A percentile compares a stretch with the other conserved stretches of the same genome.
phyloP scores from a whole-genome alignment of 2,888 invertebrate genomes.

The Zygothrica quintamaculata region DNA sequence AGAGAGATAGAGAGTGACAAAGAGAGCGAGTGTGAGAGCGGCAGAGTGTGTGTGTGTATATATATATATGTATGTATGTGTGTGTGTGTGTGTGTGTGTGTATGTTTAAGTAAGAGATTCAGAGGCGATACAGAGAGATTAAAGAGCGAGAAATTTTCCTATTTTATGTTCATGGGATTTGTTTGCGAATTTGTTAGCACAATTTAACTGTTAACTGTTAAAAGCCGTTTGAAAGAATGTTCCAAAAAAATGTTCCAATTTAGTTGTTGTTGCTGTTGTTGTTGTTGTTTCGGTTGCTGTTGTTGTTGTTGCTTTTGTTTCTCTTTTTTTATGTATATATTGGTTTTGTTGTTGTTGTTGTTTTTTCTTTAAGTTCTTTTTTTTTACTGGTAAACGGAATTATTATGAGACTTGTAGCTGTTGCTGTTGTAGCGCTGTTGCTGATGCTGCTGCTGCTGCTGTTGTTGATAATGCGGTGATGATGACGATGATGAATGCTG shows the following conservation, averaged over 20 bases:
- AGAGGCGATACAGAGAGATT: too few relatives aligned
- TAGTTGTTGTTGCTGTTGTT: conserved; percentile 42
- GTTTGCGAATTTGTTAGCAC: conserved; percentile 69
- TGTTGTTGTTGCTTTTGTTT: conserved; percentile 24
- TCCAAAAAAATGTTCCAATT: conserved; percentile 68
- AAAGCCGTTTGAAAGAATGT: conserved; percentile 73
- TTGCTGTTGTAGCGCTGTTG: conserved; percentile 76
- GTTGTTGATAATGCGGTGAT: conserved; percentile 49
- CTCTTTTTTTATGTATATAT: conserved; percentile 54
- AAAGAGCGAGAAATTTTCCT: conserved; percentile 31
- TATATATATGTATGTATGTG: too few relatives aligned
- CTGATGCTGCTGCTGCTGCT: conserved; percentile 59
- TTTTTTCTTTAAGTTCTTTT: conserved; percentile 11
- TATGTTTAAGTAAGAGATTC: too few relatives aligned
- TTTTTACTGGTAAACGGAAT: conserved; percentile 83
- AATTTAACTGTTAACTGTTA: conserved; percentile 81
- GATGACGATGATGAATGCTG: conserved; percentile 35
- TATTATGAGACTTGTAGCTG: conserved; percentile 82
- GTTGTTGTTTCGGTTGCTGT: conserved; percentile 37
- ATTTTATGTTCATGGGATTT: conserved; percentile 36
- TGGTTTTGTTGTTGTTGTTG: conserved; percentile 25
- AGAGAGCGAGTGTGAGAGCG: background rate
- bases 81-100: too few relatives aligned
- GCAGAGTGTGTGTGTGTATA: too few relatives aligned
- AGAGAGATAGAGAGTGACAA: conserved; percentile 1